Evolutionary conservation across 2,888 invertebrate species (phyloP), one percentile per base, ranked within the genome.

Genomic region (Bugulina stolonifera): DNA sequence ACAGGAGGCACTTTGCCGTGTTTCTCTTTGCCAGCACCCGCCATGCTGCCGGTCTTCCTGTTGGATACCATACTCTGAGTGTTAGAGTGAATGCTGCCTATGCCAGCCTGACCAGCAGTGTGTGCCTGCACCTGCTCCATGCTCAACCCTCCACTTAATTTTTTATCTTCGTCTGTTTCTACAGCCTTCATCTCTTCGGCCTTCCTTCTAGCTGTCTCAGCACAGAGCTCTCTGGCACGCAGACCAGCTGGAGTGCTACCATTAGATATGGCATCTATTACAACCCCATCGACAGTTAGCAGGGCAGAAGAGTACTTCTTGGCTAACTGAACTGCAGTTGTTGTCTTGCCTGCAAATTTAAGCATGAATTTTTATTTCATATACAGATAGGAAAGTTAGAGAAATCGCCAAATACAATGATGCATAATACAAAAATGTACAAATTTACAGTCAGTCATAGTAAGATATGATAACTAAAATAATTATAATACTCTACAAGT

Each of bases 111-210:
- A 10, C 70, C 70, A 25, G 70, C 70, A 69, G 83, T 83, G 74
- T 84, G 84, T 14, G 83, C 83, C 18, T 81, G 79, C 14, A 84
- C 80, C 18, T 82, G 82, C 74, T 84, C 84, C 25, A 83, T 79
- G 74, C 83, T 84, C 57, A 84, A 78, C 10, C 83, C 83, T 34
- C 32, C 54, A 22, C 52, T 34, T 27, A 52, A 22, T 23, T 43
- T 79, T 73, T 81, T 78, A 57, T 80, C 80, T n/a, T 81, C 81
- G 34, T 78, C 80, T 35, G 80, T 81, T 74, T 78, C 34, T 29
- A 77, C 74, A 27, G 73, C 73, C 35, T 75, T 77, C 69, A 78
- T 71, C 74, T 81, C 80, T 71, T 82, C 81, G 0, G 79, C 77
- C 25, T 75, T 74, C 57, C 78, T 77, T 23, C 77, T 76, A 0